These are phyloP conservation scores for Carassius carassius DNA, from an alignment of 2,113 vertebrate genomes.

Conservation along the genomic window DNA sequence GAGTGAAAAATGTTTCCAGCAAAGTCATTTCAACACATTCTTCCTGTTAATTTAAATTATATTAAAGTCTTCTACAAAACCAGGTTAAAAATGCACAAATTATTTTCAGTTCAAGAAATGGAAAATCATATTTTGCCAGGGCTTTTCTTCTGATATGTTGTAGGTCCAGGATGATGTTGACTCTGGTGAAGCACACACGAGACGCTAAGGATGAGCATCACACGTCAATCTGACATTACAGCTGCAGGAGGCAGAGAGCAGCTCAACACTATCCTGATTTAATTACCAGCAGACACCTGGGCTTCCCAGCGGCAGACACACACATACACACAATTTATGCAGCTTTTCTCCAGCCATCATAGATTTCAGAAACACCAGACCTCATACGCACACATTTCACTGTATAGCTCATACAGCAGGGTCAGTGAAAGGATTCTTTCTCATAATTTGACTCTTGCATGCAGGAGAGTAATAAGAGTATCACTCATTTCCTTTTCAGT, in stretches of 20 bases:
- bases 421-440: background rate
- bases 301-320: conserved; percentile 1
- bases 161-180: background rate
- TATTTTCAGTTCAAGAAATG: background rate
- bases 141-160: background rate
- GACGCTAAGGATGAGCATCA: too few species aligned
- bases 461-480: background rate
- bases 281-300: conserved; percentile 29
- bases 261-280: background rate
- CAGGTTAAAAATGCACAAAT: background rate
- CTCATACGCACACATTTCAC: background rate
- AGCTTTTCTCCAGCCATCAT: background rate
- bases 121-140: background rate
- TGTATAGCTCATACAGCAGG: background rate
- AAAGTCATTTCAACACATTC: too few species aligned
- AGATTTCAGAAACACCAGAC: background rate
- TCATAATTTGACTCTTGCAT: background rate
- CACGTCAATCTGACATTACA: conserved; percentile 23
- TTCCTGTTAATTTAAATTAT: too few species aligned
- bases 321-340: conserved; percentile 12
- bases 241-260: conserved; percentile 26
- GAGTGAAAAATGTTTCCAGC: too few species aligned
- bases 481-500: too few species aligned
- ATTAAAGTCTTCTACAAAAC: too few species aligned
- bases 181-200: too few species aligned